phyloP scores from a whole-genome alignment of 2,113 vertebrate genomes.

The Tachysurus vachellii region DNA sequence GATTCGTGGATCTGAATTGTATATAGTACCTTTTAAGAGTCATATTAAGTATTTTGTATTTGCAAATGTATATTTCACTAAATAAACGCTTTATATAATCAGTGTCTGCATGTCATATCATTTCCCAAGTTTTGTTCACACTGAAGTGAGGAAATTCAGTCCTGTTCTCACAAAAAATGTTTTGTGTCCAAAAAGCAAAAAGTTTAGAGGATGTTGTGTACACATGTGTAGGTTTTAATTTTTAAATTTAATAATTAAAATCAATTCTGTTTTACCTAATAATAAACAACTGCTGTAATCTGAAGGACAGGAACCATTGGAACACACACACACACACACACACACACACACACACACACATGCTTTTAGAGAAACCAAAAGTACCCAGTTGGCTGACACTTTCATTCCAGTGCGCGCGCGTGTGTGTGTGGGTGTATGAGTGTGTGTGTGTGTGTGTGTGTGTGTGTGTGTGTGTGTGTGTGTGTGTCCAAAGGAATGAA shows the following conservation, averaged over 20 bases:
- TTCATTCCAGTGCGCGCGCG: not conserved
- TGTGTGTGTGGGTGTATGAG: not conserved
- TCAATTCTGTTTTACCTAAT: not conserved
- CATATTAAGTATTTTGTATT: not conserved
- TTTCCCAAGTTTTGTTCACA: not conserved
- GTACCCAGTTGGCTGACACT: not conserved
- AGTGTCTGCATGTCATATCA: not conserved
- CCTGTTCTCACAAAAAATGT: not conserved
- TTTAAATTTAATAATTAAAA: not conserved
- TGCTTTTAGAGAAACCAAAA: not conserved
- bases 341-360: not conserved
- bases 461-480: not conserved
- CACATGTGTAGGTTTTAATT: not conserved
- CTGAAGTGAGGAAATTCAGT: not conserved
- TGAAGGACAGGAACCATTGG: conserved; percentile 16
- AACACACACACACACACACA: not conserved
- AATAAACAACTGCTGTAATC: not conserved
- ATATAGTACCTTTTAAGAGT: not conserved
- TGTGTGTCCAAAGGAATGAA: not conserved
- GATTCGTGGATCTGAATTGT: not conserved
- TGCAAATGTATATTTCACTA: conserved; percentile 25
- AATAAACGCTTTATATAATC: not conserved
- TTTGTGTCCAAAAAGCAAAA: not conserved
- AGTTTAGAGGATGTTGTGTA: not conserved
- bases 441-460: not conserved